Percentiles rank a stretch among this genome's conserved stretches.
Evolutionary conservation across 1,140 invertebrate genomes (phyloP).

Genomic region (Papilio dardanus): DNA sequence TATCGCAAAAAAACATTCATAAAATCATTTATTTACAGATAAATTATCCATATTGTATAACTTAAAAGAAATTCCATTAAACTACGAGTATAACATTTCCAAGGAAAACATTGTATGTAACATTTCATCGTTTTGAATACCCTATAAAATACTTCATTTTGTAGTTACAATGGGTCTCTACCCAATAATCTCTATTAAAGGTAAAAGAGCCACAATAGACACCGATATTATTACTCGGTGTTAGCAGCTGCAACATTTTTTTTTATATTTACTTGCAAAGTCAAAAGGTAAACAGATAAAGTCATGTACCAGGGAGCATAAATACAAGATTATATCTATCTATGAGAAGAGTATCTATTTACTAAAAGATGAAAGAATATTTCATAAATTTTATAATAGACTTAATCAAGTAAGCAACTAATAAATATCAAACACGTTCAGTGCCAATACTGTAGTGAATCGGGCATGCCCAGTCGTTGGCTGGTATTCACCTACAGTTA

Average conservation of each 20-base stretch:
- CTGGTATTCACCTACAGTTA: background rate
- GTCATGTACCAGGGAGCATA: background rate
- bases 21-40: too few relatives aligned
- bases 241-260: slow-evolving; percentile 5
- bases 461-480: background rate
- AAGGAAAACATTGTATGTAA: too few relatives aligned
- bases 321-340: background rate
- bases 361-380: too few relatives aligned
- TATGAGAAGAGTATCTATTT: too few relatives aligned
- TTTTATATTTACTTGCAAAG: slow-evolving; percentile 5
- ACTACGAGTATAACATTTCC: too few relatives aligned
- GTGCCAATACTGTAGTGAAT: background rate
- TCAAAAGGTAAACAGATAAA: slow-evolving; percentile 13
- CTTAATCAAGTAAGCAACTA: background rate
- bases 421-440: too few relatives aligned
- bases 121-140: too few relatives aligned
- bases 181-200: too few relatives aligned
- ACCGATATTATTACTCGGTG: background rate
- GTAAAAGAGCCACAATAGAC: background rate
- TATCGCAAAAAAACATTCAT: too few relatives aligned
- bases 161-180: background rate
- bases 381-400: background rate
- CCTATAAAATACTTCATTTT: too few relatives aligned
- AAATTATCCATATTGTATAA: too few relatives aligned
- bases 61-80: too few relatives aligned